Evolutionary conservation across 2,888 invertebrate species (phyloP).

Genomic region (Cryptophagus acutangulus): DNA sequence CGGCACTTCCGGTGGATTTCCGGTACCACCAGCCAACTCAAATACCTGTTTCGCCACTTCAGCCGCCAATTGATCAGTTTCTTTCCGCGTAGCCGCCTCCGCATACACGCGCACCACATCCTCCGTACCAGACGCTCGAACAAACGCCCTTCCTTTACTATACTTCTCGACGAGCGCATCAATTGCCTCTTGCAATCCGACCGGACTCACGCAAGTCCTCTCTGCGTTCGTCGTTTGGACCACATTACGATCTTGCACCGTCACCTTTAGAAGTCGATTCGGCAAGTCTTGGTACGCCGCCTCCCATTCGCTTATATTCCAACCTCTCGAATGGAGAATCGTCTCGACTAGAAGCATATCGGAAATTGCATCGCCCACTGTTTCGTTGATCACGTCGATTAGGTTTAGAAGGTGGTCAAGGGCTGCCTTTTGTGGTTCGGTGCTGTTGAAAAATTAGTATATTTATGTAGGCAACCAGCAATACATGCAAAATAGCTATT

Average conservation of each 20-base stretch:
- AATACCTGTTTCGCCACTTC: slow-evolving; percentile 74
- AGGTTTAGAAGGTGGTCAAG: slow-evolving; percentile 62
- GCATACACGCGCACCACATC: slow-evolving; percentile 95
- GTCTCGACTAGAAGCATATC: slow-evolving; percentile 93
- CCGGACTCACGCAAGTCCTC: slow-evolving; percentile 72
- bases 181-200: slow-evolving; percentile 77
- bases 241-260: slow-evolving; percentile 78
- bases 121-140: slow-evolving; percentile 95
- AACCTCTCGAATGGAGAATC: slow-evolving; percentile 76
- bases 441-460: slow-evolving; percentile 2
- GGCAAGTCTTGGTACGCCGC: slow-evolving; percentile 79
- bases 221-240: slow-evolving; percentile 88
- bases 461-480: no score
- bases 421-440: slow-evolving; percentile 49
- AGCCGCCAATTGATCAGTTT: slow-evolving; percentile 57
- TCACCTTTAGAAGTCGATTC: slow-evolving; percentile 81
- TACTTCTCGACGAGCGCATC: slow-evolving; percentile 66
- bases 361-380: slow-evolving; percentile 95
- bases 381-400: slow-evolving; percentile 86
- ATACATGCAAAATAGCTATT: no score
- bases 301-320: slow-evolving; percentile 77
- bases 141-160: slow-evolving; percentile 76
- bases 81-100: slow-evolving; percentile 75
- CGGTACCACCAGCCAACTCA: slow-evolving; percentile 75
- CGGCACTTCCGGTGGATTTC: slow-evolving; percentile 53